These are phyloP conservation scores for Drosophila vallismaia DNA, from an alignment of 2,888 invertebrate species.

Conservation along the genomic window DNA sequence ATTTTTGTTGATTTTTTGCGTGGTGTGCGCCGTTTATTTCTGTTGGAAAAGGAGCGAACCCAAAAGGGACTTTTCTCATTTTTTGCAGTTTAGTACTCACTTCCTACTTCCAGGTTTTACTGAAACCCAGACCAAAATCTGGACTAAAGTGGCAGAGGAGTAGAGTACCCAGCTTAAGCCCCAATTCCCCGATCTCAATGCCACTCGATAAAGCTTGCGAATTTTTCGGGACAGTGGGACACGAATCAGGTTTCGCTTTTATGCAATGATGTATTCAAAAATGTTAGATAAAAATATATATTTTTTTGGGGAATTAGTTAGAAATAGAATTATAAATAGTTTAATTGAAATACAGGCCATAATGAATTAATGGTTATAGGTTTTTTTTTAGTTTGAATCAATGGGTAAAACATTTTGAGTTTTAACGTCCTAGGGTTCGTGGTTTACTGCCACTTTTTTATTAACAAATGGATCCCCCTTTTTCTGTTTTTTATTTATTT, in stretches of 20 bases:
- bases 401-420: too few relatives aligned
- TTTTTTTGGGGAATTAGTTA: too few relatives aligned
- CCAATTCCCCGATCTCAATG: constrained; percentile 57
- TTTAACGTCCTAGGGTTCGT: too few relatives aligned
- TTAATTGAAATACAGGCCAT: too few relatives aligned
- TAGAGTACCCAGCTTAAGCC: constrained; percentile 43
- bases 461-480: constrained; percentile 75
- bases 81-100: constrained; percentile 45
- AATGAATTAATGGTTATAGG: too few relatives aligned
- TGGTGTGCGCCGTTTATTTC: constrained; percentile 44
- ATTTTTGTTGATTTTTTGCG: constrained; percentile 79
- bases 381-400: too few relatives aligned
- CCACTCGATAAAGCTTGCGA: constrained; percentile 52
- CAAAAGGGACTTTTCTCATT: constrained; percentile 57
- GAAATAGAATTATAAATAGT: too few relatives aligned
- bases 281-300: too few relatives aligned
- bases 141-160: constrained; percentile 51
- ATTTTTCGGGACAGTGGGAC: constrained; percentile 24
- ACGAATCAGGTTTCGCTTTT: not conserved
- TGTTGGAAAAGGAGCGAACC: constrained; percentile 18
- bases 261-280: not conserved
- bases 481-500: constrained; percentile 62
- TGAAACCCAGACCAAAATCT: constrained; percentile 32
- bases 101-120: constrained; percentile 72
- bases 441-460: constrained; percentile 53